Conservation (phyloP, 1,140 invertebrate species). For the Trichonephila inaurata region DNA sequence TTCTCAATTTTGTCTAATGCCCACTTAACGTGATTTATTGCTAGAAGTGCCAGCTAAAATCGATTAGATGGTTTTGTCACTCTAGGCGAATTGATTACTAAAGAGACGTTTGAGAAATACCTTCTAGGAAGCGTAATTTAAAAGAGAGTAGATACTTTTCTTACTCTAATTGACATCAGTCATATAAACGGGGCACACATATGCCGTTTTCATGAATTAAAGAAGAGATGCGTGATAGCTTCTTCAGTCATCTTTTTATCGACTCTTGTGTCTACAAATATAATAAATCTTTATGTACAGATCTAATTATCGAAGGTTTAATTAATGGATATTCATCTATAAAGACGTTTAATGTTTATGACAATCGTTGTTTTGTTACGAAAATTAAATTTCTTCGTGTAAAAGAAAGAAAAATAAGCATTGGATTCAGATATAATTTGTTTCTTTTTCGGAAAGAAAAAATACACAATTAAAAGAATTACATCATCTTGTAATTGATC, state of each 20-base stretch:
- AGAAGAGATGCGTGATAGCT: neutral
- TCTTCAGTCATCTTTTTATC: neutral
- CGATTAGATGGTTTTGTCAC: conserved; percentile 44
- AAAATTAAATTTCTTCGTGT: no score
- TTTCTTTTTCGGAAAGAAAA: no score
- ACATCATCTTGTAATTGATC: no score
- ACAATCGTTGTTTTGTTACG: neutral
- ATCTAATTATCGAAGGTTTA: neutral
- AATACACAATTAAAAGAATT: no score
- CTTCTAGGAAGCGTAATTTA: neutral
- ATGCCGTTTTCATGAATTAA: neutral
- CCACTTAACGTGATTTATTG: conserved; percentile 59
- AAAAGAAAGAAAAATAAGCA: no score
- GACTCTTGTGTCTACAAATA: neutral
- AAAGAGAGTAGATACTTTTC: neutral
- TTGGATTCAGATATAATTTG: no score
- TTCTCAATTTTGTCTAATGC: conserved; percentile 49
- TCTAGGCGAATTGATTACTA: conserved; percentile 7
- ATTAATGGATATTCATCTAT: conserved; percentile 1
- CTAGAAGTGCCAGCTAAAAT: neutral
- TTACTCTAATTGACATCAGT: neutral
- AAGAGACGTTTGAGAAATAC: conserved; percentile 19
- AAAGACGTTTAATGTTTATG: neutral
- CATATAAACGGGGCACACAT: neutral
- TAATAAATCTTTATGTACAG: neutral